Conservation (phyloP, 2,113 vertebrate species). For the Noturus placidus region DNA sequence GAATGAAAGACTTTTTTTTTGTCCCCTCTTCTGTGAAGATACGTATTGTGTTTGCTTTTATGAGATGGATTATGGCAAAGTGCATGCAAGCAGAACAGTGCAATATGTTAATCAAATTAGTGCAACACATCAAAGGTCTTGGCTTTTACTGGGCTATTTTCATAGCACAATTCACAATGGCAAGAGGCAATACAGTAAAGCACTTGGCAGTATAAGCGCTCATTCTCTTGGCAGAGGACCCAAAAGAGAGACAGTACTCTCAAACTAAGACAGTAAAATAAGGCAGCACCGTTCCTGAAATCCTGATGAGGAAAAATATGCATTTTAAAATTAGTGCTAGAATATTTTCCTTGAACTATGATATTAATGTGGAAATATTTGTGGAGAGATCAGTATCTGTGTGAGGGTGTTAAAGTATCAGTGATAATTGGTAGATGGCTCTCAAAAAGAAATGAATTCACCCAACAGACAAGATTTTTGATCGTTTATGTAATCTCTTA, state of each 20-base stretch:
- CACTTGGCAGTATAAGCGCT: slow-evolving; percentile 43
- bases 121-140: slow-evolving; percentile 56
- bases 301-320: not conserved
- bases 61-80: slow-evolving; percentile 47
- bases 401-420: not conserved
- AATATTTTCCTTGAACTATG: slow-evolving; percentile 20
- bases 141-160: slow-evolving; percentile 52
- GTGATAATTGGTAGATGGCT: not conserved
- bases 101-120: slow-evolving; percentile 56
- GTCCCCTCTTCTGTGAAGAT: slow-evolving; percentile 11
- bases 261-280: slow-evolving; percentile 24
- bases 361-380: slow-evolving; percentile 39
- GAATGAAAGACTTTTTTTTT: not conserved
- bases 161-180: slow-evolving; percentile 51
- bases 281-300: slow-evolving; percentile 31
- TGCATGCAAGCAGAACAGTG: slow-evolving; percentile 50
- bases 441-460: not conserved
- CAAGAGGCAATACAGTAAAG: slow-evolving; percentile 55
- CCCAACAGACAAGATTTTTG: not conserved
- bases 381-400: not conserved
- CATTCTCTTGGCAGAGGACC: slow-evolving; percentile 47
- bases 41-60: slow-evolving; percentile 50
- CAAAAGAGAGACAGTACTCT: slow-evolving; percentile 26
- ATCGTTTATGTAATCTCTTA: not conserved
- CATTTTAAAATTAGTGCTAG: not conserved